Base-by-base conservation (phyloP, 2,888 invertebrate species). In the Callyntrura sp. region DNA sequence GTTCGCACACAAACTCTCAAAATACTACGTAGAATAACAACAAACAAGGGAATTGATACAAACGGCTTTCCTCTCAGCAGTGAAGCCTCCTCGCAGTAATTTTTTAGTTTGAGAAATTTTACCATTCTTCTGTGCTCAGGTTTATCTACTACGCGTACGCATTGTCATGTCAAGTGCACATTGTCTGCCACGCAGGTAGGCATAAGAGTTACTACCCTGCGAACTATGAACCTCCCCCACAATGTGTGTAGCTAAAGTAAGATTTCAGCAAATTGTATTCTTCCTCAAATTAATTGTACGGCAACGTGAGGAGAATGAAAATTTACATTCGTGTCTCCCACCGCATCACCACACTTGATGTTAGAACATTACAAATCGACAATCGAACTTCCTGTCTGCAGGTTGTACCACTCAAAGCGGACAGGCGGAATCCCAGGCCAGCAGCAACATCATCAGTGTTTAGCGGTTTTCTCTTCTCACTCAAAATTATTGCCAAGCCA, bases 381-480 rank as follows among this genome's bases (percentile, higher is more conserved):
- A 65, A 76, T 86, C 90, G 51, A 90, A 90, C 86, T 90, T 90
- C 90, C 90, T 86, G 73, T 73, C n/a, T n/a, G 73, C 35, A 57
- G 20, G 57, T 28, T 57, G 9, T 23, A 1, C n/a, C 78, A 23
- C 28, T 51, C 55, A 23, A 35, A 35, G 23, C n/a, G 8, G 17
- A 20, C 73, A 76, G 48, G 51, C n/a, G 51, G 51, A 4, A 35
- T 35, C 70, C 55, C 62, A 20, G 14, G 20, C 14, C 70, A 20
- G 55, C 20, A 35, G 43, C 17, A 55, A 23, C 70, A 20, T 28
- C 20, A 35, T 17, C 17, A 55, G 45, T 55, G 3, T 60, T 83
- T 83, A 83, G 84, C 57, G 73, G 84, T 70, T 68, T 65, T 68
- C 65, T 43, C 35, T 70, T 70, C 25, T 81, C 43, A 55, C 35